phyloP scores from a whole-genome alignment of 2,797 vertebrate genomes.

The Menidia menidia region DNA sequence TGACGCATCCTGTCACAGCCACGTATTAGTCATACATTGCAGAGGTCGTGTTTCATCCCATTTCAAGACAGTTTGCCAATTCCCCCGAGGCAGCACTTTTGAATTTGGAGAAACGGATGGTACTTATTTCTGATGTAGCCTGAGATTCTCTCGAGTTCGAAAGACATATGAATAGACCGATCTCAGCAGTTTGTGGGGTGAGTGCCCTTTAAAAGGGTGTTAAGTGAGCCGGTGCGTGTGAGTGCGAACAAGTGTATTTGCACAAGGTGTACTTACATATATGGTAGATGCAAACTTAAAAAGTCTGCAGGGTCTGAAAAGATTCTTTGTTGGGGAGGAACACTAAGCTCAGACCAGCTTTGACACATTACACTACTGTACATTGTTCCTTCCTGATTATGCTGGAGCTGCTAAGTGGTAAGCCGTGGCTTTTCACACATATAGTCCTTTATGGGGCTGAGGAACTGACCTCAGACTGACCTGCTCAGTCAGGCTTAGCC shows the following conservation, averaged over 20 bases:
- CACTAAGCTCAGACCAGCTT: slow-evolving; percentile 25
- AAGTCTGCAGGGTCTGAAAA: slow-evolving; percentile 42
- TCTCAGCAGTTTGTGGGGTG: slow-evolving; percentile 19
- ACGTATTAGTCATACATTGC: slow-evolving; percentile 68
- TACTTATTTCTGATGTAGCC: slow-evolving; percentile 60
- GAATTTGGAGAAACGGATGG: slow-evolving; percentile 61
- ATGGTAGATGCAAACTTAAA: slow-evolving; percentile 28
- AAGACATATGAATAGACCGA: slow-evolving; percentile 52
- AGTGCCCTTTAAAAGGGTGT: slow-evolving; percentile 36
- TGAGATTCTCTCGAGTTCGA: slow-evolving; percentile 30
- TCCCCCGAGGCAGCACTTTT: slow-evolving; percentile 55
- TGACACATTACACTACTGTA: slow-evolving; percentile 58
- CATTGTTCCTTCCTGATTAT: slow-evolving; percentile 69
- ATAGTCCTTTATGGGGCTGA: slow-evolving; percentile 45
- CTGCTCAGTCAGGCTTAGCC: slow-evolving; percentile 61
- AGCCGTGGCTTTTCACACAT: slow-evolving; percentile 70
- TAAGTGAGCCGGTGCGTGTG: slow-evolving; percentile 22
- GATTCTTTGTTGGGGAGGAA: slow-evolving; percentile 55
- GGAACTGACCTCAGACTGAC: slow-evolving; percentile 73
- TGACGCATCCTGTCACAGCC: slow-evolving; percentile 61
- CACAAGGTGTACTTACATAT: slow-evolving; percentile 46
- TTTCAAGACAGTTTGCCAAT: slow-evolving; percentile 64
- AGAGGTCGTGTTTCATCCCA: slow-evolving; percentile 61
- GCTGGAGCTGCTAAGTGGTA: slow-evolving; percentile 52
- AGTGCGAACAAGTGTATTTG: slow-evolving; percentile 35